Evolutionary conservation across 2,888 invertebrate species (phyloP).

Genomic region (Dynastes tityus): DNA sequence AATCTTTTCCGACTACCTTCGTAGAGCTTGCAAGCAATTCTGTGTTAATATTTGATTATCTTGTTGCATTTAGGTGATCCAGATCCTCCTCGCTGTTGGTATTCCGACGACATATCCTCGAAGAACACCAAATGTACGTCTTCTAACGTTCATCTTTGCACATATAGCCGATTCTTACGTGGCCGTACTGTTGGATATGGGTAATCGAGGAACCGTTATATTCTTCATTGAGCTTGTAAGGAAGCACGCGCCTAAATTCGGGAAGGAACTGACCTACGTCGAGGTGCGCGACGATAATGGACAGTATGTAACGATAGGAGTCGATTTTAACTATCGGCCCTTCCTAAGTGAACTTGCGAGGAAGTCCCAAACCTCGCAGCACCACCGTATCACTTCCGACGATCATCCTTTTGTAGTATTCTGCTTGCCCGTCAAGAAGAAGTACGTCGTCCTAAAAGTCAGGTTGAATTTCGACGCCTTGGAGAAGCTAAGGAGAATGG

Average conservation of each 20-base stretch:
- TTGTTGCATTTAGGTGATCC: too few relatives aligned
- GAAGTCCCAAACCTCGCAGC: too few relatives aligned
- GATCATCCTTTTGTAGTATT: too few relatives aligned
- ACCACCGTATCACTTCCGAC: too few relatives aligned
- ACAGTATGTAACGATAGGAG: neutral
- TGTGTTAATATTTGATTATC: too few relatives aligned
- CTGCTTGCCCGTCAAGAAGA: too few relatives aligned
- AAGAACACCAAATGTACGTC: neutral
- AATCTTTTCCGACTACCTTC: too few relatives aligned
- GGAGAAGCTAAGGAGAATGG: too few relatives aligned
- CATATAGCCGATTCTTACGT: neutral
- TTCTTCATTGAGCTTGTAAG: neutral
- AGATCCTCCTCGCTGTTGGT: neutral
- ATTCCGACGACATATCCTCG: neutral
- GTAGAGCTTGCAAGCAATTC: too few relatives aligned
- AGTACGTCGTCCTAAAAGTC: too few relatives aligned
- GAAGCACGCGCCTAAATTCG: neutral
- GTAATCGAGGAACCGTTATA: neutral
- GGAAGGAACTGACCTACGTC: neutral
- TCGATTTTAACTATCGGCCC: neutral
- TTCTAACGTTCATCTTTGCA: neutral
- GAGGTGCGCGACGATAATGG: constrained; percentile 1
- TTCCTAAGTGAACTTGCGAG: too few relatives aligned
- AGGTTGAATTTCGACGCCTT: too few relatives aligned
- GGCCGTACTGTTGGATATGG: neutral